phyloP scores from a whole-genome alignment of 1,140 invertebrate species.

The Micrasema minimum region DNA sequence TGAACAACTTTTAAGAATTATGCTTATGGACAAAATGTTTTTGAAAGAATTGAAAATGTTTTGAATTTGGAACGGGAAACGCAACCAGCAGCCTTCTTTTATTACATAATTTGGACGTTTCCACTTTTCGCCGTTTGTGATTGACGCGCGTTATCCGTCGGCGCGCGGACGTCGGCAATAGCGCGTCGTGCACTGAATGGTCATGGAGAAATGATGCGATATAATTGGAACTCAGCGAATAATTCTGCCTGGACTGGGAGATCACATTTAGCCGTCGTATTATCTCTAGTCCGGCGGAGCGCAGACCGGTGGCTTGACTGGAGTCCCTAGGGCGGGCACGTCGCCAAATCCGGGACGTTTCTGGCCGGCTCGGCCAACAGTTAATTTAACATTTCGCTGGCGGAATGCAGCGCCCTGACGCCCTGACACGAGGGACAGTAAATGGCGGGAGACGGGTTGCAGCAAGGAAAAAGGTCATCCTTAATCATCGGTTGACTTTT shows the following conservation, averaged over 20 bases:
- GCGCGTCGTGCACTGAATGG: constrained; percentile 37
- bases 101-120: constrained; percentile 38
- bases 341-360: constrained; percentile 57
- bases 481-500: neutral
- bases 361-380: constrained; percentile 52
- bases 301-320: constrained; percentile 56
- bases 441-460: neutral
- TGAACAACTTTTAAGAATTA: too few species aligned
- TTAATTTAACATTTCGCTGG: constrained; percentile 29
- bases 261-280: too few species aligned
- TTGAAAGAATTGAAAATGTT: neutral
- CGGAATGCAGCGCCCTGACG: constrained; percentile 33
- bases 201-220: constrained; percentile 48
- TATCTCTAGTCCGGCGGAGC: constrained; percentile 34
- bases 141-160: constrained; percentile 35
- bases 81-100: constrained; percentile 1
- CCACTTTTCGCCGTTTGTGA: neutral
- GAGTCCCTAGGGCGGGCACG: constrained; percentile 60
- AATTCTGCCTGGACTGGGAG: constrained; percentile 31
- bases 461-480: constrained; percentile 26
- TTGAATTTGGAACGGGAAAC: constrained; percentile 1
- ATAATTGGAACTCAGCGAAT: constrained; percentile 53
- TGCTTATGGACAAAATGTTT: too few species aligned
- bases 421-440: constrained; percentile 5
- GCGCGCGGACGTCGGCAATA: constrained; percentile 10